phyloP scores from a whole-genome alignment of 2,888 invertebrate species.

The Hydroisotoma schaefferi region DNA sequence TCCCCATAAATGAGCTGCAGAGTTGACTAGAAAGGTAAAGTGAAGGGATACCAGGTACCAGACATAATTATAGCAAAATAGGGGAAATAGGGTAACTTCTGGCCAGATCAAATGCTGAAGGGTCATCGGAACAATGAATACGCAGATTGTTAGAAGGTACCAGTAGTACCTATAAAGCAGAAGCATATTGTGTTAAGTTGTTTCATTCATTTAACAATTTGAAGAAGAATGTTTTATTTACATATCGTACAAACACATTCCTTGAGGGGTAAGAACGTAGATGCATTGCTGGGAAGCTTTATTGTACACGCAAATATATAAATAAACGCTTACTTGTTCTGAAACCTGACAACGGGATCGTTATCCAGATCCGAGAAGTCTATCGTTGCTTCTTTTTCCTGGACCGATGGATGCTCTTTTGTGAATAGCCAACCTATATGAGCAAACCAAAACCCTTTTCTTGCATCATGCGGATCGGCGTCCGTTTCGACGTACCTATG shows the following conservation, averaged over 20 bases:
- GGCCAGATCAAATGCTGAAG: background rate
- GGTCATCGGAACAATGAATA: background rate
- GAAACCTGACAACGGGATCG: constrained; percentile 78
- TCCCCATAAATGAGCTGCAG: constrained; percentile 8
- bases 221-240: background rate
- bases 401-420: constrained; percentile 85
- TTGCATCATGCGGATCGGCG: constrained; percentile 89
- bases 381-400: constrained; percentile 75
- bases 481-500: constrained; percentile 89
- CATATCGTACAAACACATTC: no score
- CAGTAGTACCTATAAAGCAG: constrained; percentile 3
- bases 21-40: constrained; percentile 4
- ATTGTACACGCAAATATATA: background rate
- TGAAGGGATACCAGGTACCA: background rate
- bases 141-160: background rate
- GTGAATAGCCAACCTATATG: constrained; percentile 92
- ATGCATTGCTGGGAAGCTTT: no score
- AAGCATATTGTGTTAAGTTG: no score
- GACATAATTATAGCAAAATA: background rate
- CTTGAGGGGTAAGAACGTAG: no score
- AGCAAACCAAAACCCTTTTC: constrained; percentile 89
- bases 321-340: constrained; percentile 65
- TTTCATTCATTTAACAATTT: no score
- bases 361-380: constrained; percentile 75
- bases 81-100: background rate